Percentiles rank a stretch among this genome's conserved stretches.
phyloP scores from a whole-genome alignment of 2,888 invertebrate species.

The Synanthedon tipuliformis region DNA sequence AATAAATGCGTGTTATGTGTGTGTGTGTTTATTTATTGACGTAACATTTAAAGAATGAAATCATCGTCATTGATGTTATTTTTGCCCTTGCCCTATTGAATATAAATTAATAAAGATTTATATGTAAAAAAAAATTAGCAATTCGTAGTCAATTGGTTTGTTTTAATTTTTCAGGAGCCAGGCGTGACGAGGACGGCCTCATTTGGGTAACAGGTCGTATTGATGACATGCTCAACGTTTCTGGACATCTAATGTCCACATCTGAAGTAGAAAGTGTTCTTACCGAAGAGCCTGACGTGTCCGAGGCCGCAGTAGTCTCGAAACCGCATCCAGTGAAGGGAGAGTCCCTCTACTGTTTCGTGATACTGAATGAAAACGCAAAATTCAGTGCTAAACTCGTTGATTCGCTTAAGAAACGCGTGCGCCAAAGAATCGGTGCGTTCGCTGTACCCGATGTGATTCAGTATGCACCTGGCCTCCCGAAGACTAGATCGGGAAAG shows the following conservation, averaged over 20 bases:
- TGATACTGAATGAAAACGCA: constrained; percentile 86
- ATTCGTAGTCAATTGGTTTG: no score
- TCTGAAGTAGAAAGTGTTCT: constrained; percentile 91
- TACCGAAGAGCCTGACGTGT: constrained; percentile 79
- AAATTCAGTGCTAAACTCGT: constrained; percentile 77
- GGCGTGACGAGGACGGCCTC: constrained; percentile 93
- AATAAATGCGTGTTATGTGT: no score
- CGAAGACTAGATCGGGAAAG: constrained; percentile 97
- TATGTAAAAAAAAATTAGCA: no score
- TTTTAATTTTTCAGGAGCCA: constrained; percentile 75
- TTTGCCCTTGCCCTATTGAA: no score
- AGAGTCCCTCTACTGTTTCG: constrained; percentile 96
- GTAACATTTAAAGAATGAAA: no score
- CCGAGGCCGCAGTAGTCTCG: constrained; percentile 97
- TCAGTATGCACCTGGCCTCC: constrained; percentile 93
- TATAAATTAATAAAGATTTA: no score
- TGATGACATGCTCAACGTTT: constrained; percentile 99
- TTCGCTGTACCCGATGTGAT: constrained; percentile 96
- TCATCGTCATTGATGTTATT: no score
- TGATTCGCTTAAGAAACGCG: constrained; percentile 79
- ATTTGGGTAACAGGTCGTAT: constrained; percentile 97
- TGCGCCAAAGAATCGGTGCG: constrained; percentile 92
- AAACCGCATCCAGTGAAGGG: constrained; percentile 96
- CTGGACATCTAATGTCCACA: constrained; percentile 97
- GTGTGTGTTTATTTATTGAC: no score